Evolutionary conservation across 2,113 vertebrate species (phyloP).

Genomic region (Misgurnus anguillicaudatus): DNA sequence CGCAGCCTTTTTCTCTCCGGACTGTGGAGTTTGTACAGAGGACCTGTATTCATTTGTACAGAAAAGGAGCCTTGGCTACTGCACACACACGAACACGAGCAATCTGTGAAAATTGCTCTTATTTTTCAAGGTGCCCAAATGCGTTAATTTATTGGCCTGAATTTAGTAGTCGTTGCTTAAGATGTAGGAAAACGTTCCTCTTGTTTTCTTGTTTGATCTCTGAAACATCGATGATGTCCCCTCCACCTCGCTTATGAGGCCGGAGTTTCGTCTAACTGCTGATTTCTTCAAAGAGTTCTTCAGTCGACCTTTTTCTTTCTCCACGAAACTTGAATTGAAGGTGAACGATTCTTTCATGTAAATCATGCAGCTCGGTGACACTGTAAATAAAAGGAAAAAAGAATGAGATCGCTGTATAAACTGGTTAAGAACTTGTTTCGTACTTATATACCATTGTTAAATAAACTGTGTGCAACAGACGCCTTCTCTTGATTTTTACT

Average conservation of each 20-base stretch:
- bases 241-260: slow-evolving; percentile 13
- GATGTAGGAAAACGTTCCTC: slow-evolving; percentile 87
- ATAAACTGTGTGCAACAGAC: slow-evolving; percentile 98
- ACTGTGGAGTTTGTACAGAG: slow-evolving; percentile 86
- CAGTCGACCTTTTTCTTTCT: slow-evolving; percentile 72
- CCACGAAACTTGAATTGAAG: slow-evolving; percentile 74
- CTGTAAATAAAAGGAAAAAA: slow-evolving; percentile 95
- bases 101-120: slow-evolving; percentile 41
- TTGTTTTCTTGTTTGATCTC: slow-evolving; percentile 48
- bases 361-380: slow-evolving; percentile 95
- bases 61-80: slow-evolving; percentile 29
- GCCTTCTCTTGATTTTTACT: background rate
- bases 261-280: slow-evolving; percentile 81
- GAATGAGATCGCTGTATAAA: slow-evolving; percentile 98
- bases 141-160: slow-evolving; percentile 49
- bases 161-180: slow-evolving; percentile 74
- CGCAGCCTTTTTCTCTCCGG: slow-evolving; percentile 69
- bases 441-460: slow-evolving; percentile 99
- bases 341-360: slow-evolving; percentile 83
- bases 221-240: slow-evolving; percentile 35
- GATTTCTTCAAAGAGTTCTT: slow-evolving; percentile 75
- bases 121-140: slow-evolving; percentile 50
- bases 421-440: slow-evolving; percentile 94
- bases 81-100: slow-evolving; percentile 23
- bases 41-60: slow-evolving; percentile 75